Conservation (phyloP, 2,888 invertebrate species). For the Leucoma salicis region DNA sequence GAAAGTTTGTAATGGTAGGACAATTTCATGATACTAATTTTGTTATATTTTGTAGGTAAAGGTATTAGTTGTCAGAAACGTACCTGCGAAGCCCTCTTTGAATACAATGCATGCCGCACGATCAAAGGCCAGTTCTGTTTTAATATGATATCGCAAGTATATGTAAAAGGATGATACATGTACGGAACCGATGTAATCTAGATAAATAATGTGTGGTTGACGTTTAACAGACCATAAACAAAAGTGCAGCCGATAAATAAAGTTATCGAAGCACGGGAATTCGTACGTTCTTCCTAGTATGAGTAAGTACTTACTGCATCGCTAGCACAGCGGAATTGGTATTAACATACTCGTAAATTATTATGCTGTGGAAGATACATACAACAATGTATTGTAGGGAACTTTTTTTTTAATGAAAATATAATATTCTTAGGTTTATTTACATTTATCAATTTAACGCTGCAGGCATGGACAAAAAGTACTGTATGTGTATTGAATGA, state of each 20-base stretch:
- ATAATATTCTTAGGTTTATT: no score
- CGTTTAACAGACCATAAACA: conserved; percentile 29
- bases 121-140: conserved; percentile 3
- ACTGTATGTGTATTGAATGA: no score
- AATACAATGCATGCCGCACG: background rate
- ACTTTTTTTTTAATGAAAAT: background rate
- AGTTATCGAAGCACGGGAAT: conserved; percentile 15
- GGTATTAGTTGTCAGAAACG: no score
- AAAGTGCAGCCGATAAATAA: conserved; percentile 32
- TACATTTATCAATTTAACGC: no score
- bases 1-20: no score
- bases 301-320: conserved; percentile 16
- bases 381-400: background rate
- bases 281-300: conserved; percentile 26
- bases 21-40: no score
- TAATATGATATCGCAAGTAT: conserved; percentile 10
- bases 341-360: conserved; percentile 21
- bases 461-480: no score
- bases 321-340: conserved; percentile 12
- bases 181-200: conserved; percentile 15
- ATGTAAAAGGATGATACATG: conserved; percentile 17
- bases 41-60: no score
- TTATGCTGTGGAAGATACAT: background rate
- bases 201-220: conserved; percentile 23
- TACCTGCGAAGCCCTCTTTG: background rate